Conservation (phyloP, 2,113 vertebrate species). For the Ceratotherium simum region DNA sequence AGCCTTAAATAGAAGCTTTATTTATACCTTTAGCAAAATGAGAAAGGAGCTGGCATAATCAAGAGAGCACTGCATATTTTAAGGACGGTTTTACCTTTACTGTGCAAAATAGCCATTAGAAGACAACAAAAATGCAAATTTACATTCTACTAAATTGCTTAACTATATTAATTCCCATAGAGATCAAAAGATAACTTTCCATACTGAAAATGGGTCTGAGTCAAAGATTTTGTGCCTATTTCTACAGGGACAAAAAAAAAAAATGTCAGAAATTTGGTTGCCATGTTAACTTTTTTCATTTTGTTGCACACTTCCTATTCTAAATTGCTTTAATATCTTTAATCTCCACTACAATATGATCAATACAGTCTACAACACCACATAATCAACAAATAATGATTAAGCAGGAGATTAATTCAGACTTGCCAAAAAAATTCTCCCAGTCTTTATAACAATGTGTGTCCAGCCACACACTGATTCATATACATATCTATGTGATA, state of each 20-base stretch:
- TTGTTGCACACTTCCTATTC: slow-evolving; percentile 64
- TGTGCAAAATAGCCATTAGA: slow-evolving; percentile 76
- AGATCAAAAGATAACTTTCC: slow-evolving; percentile 55
- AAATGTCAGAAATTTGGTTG: neutral
- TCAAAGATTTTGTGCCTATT: slow-evolving; percentile 58
- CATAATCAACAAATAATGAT: slow-evolving; percentile 43
- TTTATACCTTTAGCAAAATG: slow-evolving; percentile 77
- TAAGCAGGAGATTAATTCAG: slow-evolving; percentile 7
- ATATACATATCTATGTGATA: neutral
- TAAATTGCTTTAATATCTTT: slow-evolving; percentile 69
- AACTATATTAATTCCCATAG: slow-evolving; percentile 67
- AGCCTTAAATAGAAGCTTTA: slow-evolving; percentile 80
- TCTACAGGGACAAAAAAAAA: slow-evolving; percentile 13
- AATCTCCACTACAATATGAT: slow-evolving; percentile 4
- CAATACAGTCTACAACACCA: neutral
- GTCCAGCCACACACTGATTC: neutral
- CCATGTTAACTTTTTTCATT: slow-evolving; percentile 58
- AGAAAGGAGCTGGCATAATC: slow-evolving; percentile 67
- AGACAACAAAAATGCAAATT: slow-evolving; percentile 69
- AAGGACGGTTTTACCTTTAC: slow-evolving; percentile 65
- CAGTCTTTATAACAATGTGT: neutral
- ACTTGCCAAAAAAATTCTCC: neutral
- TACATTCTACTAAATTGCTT: slow-evolving; percentile 63
- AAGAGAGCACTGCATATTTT: slow-evolving; percentile 67
- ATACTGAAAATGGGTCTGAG: slow-evolving; percentile 59